Evolutionary conservation across 1,140 invertebrate genomes (phyloP).

Genomic region (Drosophila ohnishii): DNA sequence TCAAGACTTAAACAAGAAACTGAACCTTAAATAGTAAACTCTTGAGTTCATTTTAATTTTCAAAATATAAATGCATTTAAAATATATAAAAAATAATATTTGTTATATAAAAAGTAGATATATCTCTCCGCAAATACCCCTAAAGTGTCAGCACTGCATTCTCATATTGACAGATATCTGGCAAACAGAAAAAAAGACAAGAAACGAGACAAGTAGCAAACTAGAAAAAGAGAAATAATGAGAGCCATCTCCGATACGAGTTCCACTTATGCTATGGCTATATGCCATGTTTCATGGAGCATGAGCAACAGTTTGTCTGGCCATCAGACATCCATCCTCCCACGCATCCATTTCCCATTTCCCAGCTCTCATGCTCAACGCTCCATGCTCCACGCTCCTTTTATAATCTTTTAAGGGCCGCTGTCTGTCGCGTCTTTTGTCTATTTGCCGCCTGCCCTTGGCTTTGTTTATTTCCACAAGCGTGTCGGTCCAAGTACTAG

Average conservation of each 20-base stretch:
- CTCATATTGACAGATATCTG: conserved; percentile 18
- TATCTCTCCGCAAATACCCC: neutral
- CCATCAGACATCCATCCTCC: conserved; percentile 33
- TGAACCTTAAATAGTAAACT: neutral
- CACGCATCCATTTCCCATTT: neutral
- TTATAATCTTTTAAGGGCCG: conserved; percentile 73
- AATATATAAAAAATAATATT: too few species aligned
- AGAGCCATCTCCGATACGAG: conserved; percentile 34
- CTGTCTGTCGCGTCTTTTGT: conserved; percentile 67
- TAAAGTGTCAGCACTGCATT: neutral
- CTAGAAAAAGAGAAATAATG: conserved; percentile 33
- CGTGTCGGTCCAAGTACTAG: conserved; percentile 14
- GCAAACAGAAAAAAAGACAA: conserved; percentile 6
- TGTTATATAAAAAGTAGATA: neutral
- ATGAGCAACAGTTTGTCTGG: conserved; percentile 53
- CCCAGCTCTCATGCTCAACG: neutral
- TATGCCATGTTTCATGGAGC: conserved; percentile 36
- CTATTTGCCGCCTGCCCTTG: conserved; percentile 57
- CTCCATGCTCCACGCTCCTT: conserved; percentile 31
- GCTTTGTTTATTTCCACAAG: conserved; percentile 52
- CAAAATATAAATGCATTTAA: too few species aligned
- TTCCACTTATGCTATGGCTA: conserved; percentile 44
- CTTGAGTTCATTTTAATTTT: neutral
- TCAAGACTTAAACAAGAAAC: neutral
- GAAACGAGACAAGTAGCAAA: conserved; percentile 9